Evolutionary conservation across 2,888 invertebrate species (phyloP), one percentile per base, ranked within the genome.

Genomic region (Idaea aversata): DNA sequence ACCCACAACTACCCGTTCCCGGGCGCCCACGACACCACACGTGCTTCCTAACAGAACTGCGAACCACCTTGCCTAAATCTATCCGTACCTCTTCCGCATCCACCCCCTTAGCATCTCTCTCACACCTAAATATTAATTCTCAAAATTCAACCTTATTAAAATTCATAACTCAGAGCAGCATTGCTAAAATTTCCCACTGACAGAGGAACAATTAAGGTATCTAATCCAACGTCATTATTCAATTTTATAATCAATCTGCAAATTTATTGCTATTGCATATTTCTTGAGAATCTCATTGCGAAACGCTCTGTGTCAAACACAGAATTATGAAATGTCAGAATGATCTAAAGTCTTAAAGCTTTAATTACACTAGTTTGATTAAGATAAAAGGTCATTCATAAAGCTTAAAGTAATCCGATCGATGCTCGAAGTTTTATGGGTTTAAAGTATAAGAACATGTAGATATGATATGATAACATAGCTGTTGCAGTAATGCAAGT

Each of bases 11-110:
- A 47, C 47, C 47, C 47, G 47, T 10, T 47, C 47, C 34, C 6
- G 25, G 25, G 80, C 88, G 87, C 88, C 88, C 86, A 81, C 80
- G 77, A 75, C 79, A 76, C 78, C 74, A 77, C 74, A 61, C 62
- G 60, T 62, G 65, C 66, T 75, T 77, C 72, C 77, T 73, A 73
- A 66, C 72, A 76, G 72, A 67, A 70, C 74, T 74, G 74, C 72
- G 77, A 85, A 78, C 83, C 47, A 47, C 47, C 47, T 47, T 47
- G 47, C 47, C 4, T 47, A 13, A 47, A 13, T 13, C 47, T 10
- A 47, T 47, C 4, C 47, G 10, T 47, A 47, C 47, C 47, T 47
- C 47, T 47, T 13, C 47, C 47, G 47, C 47, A 47, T 47, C 5
- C 47, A 47, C 47, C 47, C 47, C 13, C 47, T 47, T 47, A 47